These are phyloP conservation scores for Microchirus variegatus DNA, from an alignment of 2,797 vertebrate species.

Conservation along the genomic window DNA sequence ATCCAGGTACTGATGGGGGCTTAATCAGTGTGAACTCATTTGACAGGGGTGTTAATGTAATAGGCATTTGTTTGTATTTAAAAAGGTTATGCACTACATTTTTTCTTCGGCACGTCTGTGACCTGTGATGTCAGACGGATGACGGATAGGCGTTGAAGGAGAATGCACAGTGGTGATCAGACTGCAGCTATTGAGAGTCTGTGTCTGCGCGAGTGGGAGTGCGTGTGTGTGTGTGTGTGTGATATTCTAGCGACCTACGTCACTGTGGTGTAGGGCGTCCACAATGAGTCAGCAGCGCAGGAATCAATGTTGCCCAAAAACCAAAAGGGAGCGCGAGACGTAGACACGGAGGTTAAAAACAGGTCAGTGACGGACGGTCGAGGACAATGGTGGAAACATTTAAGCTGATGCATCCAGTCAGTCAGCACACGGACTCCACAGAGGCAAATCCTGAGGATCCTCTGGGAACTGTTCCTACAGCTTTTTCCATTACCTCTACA, in stretches of 20 bases:
- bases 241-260: constrained; percentile 18
- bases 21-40: too few relatives aligned
- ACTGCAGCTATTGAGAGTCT: constrained; percentile 5
- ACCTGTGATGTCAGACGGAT: constrained; percentile 28
- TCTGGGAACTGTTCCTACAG: constrained; percentile 23
- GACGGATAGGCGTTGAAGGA: constrained; percentile 29
- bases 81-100: too few relatives aligned
- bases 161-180: constrained; percentile 13
- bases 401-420: not conserved
- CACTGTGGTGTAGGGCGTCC: constrained; percentile 33
- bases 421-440: constrained; percentile 30
- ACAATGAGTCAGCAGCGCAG: constrained; percentile 36
- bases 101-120: constrained; percentile 20
- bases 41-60: too few relatives aligned
- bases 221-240: constrained; percentile 18
- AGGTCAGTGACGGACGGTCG: constrained; percentile 40
- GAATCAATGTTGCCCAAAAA: constrained; percentile 25
- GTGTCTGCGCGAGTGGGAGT: constrained; percentile 2
- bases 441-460: constrained; percentile 1
- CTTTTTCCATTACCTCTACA: constrained; percentile 10
- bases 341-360: constrained; percentile 41
- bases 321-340: constrained; percentile 13
- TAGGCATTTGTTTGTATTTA: too few relatives aligned
- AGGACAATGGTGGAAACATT: constrained; percentile 12
- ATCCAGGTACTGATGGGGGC: too few relatives aligned